phyloP scores from a whole-genome alignment of 2,113 vertebrate species.

The Brienomyrus longianalis region DNA sequence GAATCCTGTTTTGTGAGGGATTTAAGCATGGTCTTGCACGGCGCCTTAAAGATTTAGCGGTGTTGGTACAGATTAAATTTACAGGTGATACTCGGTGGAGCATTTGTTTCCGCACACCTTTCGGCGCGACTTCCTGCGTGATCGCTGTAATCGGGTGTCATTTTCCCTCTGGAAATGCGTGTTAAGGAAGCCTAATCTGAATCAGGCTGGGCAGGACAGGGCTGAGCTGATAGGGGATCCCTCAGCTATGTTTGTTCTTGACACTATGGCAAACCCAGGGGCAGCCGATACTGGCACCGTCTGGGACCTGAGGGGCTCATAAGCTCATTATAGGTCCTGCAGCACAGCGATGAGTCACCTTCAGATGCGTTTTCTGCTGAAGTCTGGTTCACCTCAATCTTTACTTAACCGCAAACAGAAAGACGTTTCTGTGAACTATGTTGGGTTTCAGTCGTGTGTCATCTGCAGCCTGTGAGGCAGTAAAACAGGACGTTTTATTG shows the following conservation, averaged over 20 bases:
- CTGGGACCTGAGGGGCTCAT: not conserved
- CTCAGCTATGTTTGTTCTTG: not conserved
- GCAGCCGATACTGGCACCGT: not conserved
- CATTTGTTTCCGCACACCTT: not conserved
- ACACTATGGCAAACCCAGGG: not conserved
- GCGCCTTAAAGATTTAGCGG: slow-evolving; percentile 70
- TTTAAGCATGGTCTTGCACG: slow-evolving; percentile 61
- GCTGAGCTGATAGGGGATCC: not conserved
- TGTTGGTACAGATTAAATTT: slow-evolving; percentile 41
- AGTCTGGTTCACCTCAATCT: not conserved
- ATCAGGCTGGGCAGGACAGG: not conserved
- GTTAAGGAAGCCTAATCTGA: not conserved
- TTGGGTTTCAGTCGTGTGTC: not conserved
- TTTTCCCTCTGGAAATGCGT: not conserved
- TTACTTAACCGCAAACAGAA: not conserved
- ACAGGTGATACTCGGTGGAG: not conserved
- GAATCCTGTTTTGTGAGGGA: slow-evolving; percentile 55
- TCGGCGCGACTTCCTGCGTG: not conserved
- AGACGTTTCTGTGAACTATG: not conserved
- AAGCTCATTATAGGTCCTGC: not conserved
- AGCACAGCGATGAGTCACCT: not conserved
- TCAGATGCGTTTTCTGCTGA: not conserved
- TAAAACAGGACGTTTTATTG: not conserved
- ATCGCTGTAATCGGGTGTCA: not conserved
- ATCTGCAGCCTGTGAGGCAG: not conserved